A percentile compares a stretch with the other conserved stretches of the same genome.
Evolutionary conservation across 2,888 invertebrate species (phyloP).

Genomic region (Rosalia funebris): DNA sequence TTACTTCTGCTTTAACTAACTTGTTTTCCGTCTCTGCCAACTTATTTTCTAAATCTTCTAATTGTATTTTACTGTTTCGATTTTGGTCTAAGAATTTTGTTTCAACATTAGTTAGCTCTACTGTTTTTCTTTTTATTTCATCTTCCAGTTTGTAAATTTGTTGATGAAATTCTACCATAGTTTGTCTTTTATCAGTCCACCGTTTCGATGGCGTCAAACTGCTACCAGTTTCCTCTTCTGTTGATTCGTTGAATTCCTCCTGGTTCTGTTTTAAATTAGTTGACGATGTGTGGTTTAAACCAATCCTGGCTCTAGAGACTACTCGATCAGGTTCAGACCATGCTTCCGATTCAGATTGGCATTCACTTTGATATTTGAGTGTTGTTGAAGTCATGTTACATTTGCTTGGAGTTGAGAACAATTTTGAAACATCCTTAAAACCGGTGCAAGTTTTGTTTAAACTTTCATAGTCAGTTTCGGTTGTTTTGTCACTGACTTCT

Average conservation of each 20-base stretch:
- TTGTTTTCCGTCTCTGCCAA: slow-evolving; percentile 42
- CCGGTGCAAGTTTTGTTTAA: slow-evolving; percentile 4
- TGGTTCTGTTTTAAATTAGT: slow-evolving; percentile 55
- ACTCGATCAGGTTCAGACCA: slow-evolving; percentile 89
- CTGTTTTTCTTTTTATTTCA: slow-evolving; percentile 60
- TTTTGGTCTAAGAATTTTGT: slow-evolving; percentile 6
- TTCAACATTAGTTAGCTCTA: slow-evolving; percentile 31
- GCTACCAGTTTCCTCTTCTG: slow-evolving; percentile 54
- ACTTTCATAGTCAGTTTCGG: slow-evolving; percentile 37
- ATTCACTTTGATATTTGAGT: slow-evolving; percentile 53
- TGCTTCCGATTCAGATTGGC: slow-evolving; percentile 79
- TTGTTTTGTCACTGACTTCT: slow-evolving; percentile 39
- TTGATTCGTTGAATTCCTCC: slow-evolving; percentile 49
- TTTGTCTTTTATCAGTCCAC: slow-evolving; percentile 41
- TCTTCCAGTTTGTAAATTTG: slow-evolving; percentile 60
- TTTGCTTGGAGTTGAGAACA: slow-evolving; percentile 39
- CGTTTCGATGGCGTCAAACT: slow-evolving; percentile 30
- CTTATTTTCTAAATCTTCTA: slow-evolving; percentile 61
- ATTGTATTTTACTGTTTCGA: slow-evolving; percentile 52
- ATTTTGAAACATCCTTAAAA: slow-evolving; percentile 31
- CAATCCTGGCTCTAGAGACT: slow-evolving; percentile 83
- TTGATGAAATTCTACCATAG: slow-evolving; percentile 58
- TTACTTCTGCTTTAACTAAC: slow-evolving; percentile 43
- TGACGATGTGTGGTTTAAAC: slow-evolving; percentile 66
- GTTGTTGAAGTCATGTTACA: slow-evolving; percentile 46